Evolutionary conservation across 2,888 invertebrate species (phyloP), one percentile per base, ranked within the genome.

Genomic region (Tachystola acroxantha): DNA sequence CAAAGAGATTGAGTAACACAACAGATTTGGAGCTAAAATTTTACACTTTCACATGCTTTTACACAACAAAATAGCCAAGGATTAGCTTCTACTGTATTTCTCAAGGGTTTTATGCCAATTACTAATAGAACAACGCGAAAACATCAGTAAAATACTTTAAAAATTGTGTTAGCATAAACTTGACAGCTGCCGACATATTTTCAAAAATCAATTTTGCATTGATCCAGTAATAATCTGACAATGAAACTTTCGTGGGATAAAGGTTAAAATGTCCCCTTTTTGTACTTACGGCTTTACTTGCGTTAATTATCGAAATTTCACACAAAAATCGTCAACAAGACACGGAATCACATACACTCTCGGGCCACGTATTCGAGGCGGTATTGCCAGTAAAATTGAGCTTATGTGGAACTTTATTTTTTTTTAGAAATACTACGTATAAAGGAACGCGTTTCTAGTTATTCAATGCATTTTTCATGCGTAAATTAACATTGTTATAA

Each of bases 321-420:
- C 57, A 69, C 69, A 79, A 82, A 79, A 81, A 81, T 78, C n/a
- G 80, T 80, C 82, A 84, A 85, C 81, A 84, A 80, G 72, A 61
- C 60, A 61, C 73, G 66, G 54, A 60, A 68, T 25, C 67, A 62
- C 74, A 64, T 58, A 69, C 53, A 71, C 69, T 68, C 64, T 68
- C 66, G 69, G 71, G 82, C 86, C 87, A 86, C 86, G 86, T 86
- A 86, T 86, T 86, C 74, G 72, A 60, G 61, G 62, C 69, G 53
- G 80, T 78, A 81, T 81, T 85, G 85, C 76, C 85, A 85, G 67
- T 43, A 41, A 45, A 42, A 57, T 53, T 60, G 53, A 71, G 82
- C 77, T 68, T 81, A 88, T 87, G 87, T 88, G 87, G 87, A 88
- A 85, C 78, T 88, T 87, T 78, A 81, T 57, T 65, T 65, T 66